These are phyloP conservation scores for Caenorhabditis afra DNA, from an alignment of 2,888 invertebrate species.

Conservation along the genomic window DNA sequence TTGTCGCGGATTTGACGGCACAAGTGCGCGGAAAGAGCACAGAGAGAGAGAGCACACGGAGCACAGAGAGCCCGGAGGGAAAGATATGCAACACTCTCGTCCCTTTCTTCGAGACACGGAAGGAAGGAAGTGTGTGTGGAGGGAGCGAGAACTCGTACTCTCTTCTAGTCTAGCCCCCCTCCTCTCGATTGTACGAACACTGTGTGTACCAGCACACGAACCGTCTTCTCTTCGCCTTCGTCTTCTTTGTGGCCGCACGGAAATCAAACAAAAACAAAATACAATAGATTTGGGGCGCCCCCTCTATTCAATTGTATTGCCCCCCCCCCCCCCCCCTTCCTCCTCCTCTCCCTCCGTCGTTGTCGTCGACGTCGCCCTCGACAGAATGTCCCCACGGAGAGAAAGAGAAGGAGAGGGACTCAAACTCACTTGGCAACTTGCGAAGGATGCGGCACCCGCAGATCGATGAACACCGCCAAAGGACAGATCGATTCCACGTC, in stretches of 20 bases:
- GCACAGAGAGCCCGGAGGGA: constrained; percentile 3
- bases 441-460: constrained; percentile 68
- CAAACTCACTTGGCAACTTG: constrained; percentile 73
- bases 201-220: neutral
- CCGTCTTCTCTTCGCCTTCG: too few species aligned
- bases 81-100: constrained; percentile 13
- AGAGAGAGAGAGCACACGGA: constrained; percentile 9
- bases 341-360: too few species aligned
- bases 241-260: neutral
- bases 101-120: neutral
- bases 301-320: constrained; percentile 11
- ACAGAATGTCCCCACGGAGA: constrained; percentile 6
- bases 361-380: too few species aligned
- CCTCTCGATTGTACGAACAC: constrained; percentile 15
- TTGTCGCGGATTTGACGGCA: constrained; percentile 37
- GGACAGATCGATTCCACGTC: constrained; percentile 70
- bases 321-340: too few species aligned
- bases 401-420: too few species aligned
- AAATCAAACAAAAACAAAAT: constrained; percentile 7
- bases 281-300: constrained; percentile 10
- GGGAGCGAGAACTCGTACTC: too few species aligned
- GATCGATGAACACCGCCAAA: constrained; percentile 73
- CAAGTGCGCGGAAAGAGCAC: constrained; percentile 3
- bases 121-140: too few species aligned
- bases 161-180: neutral